Base-by-base conservation (phyloP, 2,797 vertebrate genomes). In the Furcifer pardalis region DNA sequence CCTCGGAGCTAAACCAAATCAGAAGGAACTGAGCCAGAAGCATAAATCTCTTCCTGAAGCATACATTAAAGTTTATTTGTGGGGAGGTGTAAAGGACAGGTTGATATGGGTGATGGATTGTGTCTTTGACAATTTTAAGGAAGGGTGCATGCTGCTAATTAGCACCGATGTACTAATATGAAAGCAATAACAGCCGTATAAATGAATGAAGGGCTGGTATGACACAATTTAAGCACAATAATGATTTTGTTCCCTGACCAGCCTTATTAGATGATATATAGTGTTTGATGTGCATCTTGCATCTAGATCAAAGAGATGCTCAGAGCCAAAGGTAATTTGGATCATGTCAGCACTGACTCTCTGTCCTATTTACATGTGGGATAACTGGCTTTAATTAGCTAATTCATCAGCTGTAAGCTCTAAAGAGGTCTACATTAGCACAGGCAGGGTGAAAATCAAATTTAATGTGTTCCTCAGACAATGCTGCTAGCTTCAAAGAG, bases 401-500 rank as follows among this genome's bases (percentile, higher is more conserved):
- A 84, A 80, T 80, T 75, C 79, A 25, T 68, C 82, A 71, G 56
- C 65, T 71, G 21, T 42, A 69, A 71, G 27, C 63, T 77, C 77
- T 42, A 76, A 80, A 77, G 81, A 69, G 63, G 72, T 17, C 15
- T 12, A 80, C 77, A 79, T 75, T 74, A 71, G 71, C 17, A 37
- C 69, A 69, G 23, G 13, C 8, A 32, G 62, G n/a, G 42, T 72
- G 72, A 77, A 72, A 77, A 71, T 30, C 17, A 77, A 30, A 77
- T 81, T 77, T 71, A 77, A 84, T 87, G 65, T 63, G 72, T 76
- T 84, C 63, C 78, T 84, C 52, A 71, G 52, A 77, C 52, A 81
- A 76, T 84, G 77, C 52, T 80, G 32, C 52, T 32, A 52, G 27
- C 86, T 84, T 87, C 82, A 87, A 87, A 87, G 82, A 79, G 82